Percentiles rank a stretch among this genome's conserved stretches.
Evolutionary conservation across 2,113 vertebrate genomes (phyloP).

Genomic region (Etia nguti): DNA sequence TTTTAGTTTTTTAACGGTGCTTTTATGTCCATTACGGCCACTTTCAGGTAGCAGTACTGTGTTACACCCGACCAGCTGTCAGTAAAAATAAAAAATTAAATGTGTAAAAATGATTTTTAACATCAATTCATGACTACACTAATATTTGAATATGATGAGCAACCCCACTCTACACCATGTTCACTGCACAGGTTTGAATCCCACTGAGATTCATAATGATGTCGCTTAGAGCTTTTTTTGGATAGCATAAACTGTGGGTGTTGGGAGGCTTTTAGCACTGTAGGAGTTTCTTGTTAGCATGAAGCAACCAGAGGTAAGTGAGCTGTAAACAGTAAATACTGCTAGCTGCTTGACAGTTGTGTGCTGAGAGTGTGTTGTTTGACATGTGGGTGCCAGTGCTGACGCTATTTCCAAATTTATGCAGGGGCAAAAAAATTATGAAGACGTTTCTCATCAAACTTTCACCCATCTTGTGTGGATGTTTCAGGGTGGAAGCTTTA

Average conservation of each 20-base stretch:
- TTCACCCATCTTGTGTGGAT: background rate
- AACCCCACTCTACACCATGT: background rate
- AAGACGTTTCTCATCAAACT: background rate
- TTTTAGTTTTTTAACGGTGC: background rate
- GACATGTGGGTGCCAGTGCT: background rate
- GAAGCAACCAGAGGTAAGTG: background rate
- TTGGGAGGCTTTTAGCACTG: background rate
- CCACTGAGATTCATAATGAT: background rate
- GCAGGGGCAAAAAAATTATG: background rate
- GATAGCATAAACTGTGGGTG: background rate
- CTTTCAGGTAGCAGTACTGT: background rate
- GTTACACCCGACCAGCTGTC: background rate
- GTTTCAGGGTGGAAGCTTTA: background rate
- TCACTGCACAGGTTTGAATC: background rate
- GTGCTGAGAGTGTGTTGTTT: background rate
- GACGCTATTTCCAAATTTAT: background rate
- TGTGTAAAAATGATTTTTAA: background rate
- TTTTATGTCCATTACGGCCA: background rate
- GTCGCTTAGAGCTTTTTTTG: background rate
- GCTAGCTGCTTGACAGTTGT: background rate
- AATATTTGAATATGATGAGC: background rate
- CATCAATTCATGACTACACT: accelerated
- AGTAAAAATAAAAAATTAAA: background rate
- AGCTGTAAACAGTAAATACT: background rate
- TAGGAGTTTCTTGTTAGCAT: background rate